phyloP scores from a whole-genome alignment of 2,797 vertebrate species.

The Mormyrus proboscirostris region DNA sequence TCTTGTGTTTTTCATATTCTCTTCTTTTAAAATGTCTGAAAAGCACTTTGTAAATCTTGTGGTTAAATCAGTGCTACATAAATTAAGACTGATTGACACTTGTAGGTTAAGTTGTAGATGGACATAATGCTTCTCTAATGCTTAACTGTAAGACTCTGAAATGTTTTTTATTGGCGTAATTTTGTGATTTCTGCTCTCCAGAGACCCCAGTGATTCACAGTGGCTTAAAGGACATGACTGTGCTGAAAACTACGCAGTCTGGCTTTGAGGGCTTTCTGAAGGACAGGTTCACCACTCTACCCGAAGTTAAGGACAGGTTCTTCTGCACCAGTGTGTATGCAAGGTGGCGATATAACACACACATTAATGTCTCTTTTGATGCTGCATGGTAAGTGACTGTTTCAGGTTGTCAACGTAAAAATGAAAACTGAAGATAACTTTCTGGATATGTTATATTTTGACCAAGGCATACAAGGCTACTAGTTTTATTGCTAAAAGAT shows the following conservation, averaged over 20 bases:
- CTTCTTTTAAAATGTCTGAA: background rate
- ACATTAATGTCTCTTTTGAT: constrained; percentile 66
- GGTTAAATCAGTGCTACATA: background rate
- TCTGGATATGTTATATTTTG: background rate
- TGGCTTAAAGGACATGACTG: constrained; percentile 81
- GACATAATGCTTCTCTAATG: background rate
- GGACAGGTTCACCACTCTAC: constrained; percentile 82
- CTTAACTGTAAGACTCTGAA: background rate
- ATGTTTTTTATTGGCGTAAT: background rate
- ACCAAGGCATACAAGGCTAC: background rate
- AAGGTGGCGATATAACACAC: constrained; percentile 77
- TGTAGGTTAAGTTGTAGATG: background rate
- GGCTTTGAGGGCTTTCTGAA: constrained; percentile 83
- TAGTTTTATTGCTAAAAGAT: background rate
- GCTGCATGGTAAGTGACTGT: constrained; percentile 67
- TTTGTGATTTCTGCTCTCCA: constrained; percentile 39
- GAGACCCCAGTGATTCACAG: constrained; percentile 72
- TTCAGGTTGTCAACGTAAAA: background rate
- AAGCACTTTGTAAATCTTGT: background rate
- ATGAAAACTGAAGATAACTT: background rate
- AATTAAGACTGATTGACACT: background rate
- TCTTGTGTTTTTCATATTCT: background rate
- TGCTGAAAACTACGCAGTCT: constrained; percentile 91
- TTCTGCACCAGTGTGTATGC: constrained; percentile 81
- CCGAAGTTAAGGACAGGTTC: constrained; percentile 76